Conservation (phyloP, 1,140 invertebrate species). For the Trachymyrmex septentrionalis region DNA sequence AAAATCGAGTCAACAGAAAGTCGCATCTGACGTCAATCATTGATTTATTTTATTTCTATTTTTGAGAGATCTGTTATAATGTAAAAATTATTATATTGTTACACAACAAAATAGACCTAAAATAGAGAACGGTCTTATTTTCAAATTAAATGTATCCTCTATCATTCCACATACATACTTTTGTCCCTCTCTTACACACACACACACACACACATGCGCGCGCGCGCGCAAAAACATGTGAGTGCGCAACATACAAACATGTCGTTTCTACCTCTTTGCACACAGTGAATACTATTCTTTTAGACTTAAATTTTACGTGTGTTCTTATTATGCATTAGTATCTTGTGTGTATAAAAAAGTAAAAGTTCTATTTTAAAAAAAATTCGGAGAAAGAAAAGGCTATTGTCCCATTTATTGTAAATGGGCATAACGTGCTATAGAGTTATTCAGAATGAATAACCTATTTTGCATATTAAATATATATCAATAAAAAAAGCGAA, state of each 20-base stretch:
- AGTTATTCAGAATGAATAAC: conserved; percentile 58
- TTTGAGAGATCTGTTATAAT: neutral
- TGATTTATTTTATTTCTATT: conserved; percentile 25
- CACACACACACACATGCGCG: neutral
- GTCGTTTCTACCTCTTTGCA: conserved; percentile 53
- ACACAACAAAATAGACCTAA: neutral
- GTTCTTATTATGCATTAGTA: conserved; percentile 58
- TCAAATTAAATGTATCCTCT: conserved; percentile 36
- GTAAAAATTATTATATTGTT: neutral
- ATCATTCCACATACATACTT: conserved; percentile 24
- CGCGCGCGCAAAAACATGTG: no score
- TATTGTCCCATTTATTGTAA: conserved; percentile 38
- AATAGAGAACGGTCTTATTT: conserved; percentile 23
- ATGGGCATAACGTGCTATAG: conserved; percentile 51
- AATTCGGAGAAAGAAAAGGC: conserved; percentile 72
- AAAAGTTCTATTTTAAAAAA: conserved; percentile 53
- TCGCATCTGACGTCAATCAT: neutral
- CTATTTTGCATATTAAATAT: conserved; percentile 58
- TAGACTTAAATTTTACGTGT: conserved; percentile 27
- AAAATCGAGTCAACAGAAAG: neutral
- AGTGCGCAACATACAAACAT: neutral
- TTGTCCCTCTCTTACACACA: neutral
- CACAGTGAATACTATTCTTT: conserved; percentile 63
- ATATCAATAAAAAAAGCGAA: conserved; percentile 65
- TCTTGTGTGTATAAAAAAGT: conserved; percentile 55